These are phyloP conservation scores for Tyrannus savana DNA, from an alignment of 2,113 vertebrate species.

Conservation along the genomic window DNA sequence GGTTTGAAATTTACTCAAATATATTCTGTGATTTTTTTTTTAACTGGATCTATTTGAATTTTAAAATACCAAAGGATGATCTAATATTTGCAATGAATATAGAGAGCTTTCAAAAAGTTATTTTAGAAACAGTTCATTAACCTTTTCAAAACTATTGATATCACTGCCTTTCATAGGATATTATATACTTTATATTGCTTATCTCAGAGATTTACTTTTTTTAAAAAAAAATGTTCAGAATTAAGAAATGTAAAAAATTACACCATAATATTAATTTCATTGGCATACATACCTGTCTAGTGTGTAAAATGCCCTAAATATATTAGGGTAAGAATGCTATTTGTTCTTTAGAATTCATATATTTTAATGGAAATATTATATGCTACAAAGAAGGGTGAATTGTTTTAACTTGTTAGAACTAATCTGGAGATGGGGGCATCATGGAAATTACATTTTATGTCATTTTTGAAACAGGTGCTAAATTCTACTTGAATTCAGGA, in stretches of 20 bases:
- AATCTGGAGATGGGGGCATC: not conserved
- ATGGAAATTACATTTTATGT: not conserved
- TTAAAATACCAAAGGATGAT: not conserved
- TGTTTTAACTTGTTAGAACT: not conserved
- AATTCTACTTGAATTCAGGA: not conserved
- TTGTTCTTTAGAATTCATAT: not conserved
- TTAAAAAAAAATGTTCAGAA: not conserved
- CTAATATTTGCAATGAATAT: not conserved
- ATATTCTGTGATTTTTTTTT: not conserved
- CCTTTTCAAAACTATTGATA: slow-evolving; percentile 8
- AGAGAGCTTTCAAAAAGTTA: not conserved
- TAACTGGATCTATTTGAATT: slow-evolving; percentile 29
- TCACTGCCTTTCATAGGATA: not conserved
- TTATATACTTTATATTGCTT: not conserved
- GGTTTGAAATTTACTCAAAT: slow-evolving; percentile 35
- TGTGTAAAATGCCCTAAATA: not conserved
- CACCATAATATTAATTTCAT: not conserved
- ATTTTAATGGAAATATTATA: not conserved
- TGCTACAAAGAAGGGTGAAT: not conserved
- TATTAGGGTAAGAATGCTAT: not conserved
- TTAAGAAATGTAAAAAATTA: not conserved
- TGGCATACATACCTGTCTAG: not conserved
- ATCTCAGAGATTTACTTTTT: not conserved
- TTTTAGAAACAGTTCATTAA: slow-evolving; percentile 25
- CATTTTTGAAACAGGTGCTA: not conserved